Evolutionary conservation across 2,888 invertebrate species (phyloP).

Genomic region (Sericinus montela): DNA sequence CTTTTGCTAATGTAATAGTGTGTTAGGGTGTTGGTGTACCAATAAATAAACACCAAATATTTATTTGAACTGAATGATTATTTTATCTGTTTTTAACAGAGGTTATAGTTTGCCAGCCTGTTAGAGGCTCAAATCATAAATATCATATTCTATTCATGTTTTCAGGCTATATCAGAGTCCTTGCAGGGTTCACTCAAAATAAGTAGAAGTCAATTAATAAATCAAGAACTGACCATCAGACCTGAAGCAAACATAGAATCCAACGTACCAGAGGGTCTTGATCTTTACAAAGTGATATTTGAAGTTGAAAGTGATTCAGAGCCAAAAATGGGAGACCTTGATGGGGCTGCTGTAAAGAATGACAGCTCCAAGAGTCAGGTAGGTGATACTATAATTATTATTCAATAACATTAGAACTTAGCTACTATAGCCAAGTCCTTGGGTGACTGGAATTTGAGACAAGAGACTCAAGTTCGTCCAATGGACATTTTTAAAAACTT

Average conservation of each 20-base stretch:
- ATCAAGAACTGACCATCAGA: slow-evolving; percentile 62
- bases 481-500: too few species aligned
- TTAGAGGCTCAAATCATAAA: too few species aligned
- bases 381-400: slow-evolving; percentile 21
- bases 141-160: slow-evolving; percentile 13
- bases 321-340: slow-evolving; percentile 52
- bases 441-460: too few species aligned
- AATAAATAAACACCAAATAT: too few species aligned
- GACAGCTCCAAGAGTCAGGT: slow-evolving; percentile 48
- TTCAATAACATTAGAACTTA: too few species aligned
- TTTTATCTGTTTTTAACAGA: too few species aligned
- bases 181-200: slow-evolving; percentile 56
- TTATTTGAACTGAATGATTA: too few species aligned
- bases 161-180: slow-evolving; percentile 67
- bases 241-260: slow-evolving; percentile 71
- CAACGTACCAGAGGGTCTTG: slow-evolving; percentile 67
- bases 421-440: too few species aligned
- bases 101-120: too few species aligned
- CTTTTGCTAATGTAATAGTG: too few species aligned
- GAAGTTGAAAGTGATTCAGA: slow-evolving; percentile 68
- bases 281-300: slow-evolving; percentile 64
- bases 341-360: slow-evolving; percentile 43
- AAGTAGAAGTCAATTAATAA: slow-evolving; percentile 61
- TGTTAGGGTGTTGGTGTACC: too few species aligned
- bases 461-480: too few species aligned